A percentile compares a stretch with the other conserved stretches of the same genome.
Conservation (phyloP, 2,797 vertebrate species). For the Staurois parvus region DNA sequence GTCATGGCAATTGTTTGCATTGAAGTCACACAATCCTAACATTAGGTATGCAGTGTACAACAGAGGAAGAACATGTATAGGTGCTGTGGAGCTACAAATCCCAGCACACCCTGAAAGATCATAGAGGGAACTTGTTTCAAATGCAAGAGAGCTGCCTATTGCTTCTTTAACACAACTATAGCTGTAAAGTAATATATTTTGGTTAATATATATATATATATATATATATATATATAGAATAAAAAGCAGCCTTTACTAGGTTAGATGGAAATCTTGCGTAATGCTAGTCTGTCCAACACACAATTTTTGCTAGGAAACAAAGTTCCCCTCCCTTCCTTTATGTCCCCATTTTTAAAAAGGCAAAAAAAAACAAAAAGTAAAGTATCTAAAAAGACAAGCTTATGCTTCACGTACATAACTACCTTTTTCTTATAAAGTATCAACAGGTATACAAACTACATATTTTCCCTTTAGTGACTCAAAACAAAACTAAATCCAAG, state of each 20-base stretch:
- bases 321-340: constrained; percentile 28
- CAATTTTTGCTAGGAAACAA: not conserved
- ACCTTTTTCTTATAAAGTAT: not conserved
- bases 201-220: not conserved
- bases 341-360: not conserved
- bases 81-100: too few relatives aligned
- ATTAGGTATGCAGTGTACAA: not conserved
- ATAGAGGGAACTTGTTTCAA: not conserved
- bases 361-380: not conserved
- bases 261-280: not conserved
- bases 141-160: not conserved
- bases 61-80: not conserved
- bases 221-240: too few relatives aligned
- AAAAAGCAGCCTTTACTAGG: not conserved
- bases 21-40: too few relatives aligned
- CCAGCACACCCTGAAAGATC: not conserved
- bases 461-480: not conserved
- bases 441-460: not conserved
- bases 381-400: not conserved
- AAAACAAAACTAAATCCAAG: not conserved
- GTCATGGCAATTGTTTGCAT: too few relatives aligned
- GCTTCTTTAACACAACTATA: not conserved
- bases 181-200: not conserved
- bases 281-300: constrained; percentile 2
- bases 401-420: not conserved